Base-by-base conservation (phyloP, 2,797 vertebrate species). In the Austrolebias charrua region DNA sequence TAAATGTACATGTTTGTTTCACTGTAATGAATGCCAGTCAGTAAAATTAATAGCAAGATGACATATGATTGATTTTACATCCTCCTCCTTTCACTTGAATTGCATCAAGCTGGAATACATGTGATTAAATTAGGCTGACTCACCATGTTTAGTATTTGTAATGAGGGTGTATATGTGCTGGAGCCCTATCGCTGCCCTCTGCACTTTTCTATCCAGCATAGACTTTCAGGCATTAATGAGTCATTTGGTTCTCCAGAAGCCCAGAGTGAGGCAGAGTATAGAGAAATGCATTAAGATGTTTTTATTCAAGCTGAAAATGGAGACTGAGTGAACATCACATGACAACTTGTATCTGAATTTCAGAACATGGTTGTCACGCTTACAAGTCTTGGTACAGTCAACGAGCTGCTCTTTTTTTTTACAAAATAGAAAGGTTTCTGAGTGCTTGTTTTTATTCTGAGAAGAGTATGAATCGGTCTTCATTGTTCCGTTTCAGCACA, bases 291-390 rank as follows among this genome's bases (percentile, higher is more conserved):
- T 51, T 1, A 45, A 45, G 6, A 4, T 9, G 24, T 19, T 47
- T 24, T 0, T 14, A 18, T 18, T 54, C 20, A 7, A 42, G 29
- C 15, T 24, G 5, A 38, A 18, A 11, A 18, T 33, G 14, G 31
- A 29, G 20, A 50, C 38, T 20, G 6, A 24, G 20, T 47, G 46
- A 29, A 28, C 35, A 59, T 69, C 47, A 33, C 28, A 48, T 51
- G 16, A 45, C 18, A 15, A 47, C 11, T 49, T 8, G 6, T n/a
- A 18, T 49, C 20, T 11, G 46, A 52, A 55, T 42, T 11, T 5
- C 12, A 40, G 12, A 40, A 40, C 10, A 64, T 60, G 16, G 9
- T 11, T 28, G 9, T 38, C 46, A 7, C 20, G 29, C 52, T 16
- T 18, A 47, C 6, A 4, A 54, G 11, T 46, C 8, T n/a, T 47